Evolutionary conservation across 2,113 vertebrate species (phyloP).

Genomic region (Sinocyclocheilus anshuiensis): DNA sequence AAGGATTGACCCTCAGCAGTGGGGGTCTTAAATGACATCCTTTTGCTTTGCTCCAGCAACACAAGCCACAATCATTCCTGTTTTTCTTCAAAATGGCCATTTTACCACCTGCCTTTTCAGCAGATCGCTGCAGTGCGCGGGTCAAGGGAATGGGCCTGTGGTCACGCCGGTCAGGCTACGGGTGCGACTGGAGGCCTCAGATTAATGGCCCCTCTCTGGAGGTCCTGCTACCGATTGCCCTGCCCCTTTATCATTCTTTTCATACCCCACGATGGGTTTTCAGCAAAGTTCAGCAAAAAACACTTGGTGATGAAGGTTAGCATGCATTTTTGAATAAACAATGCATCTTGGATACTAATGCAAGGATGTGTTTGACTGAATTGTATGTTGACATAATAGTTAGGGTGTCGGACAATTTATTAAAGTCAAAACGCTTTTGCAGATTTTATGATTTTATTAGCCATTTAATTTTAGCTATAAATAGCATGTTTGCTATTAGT

Average conservation of each 20-base stretch:
- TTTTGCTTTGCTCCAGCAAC: conserved; percentile 60
- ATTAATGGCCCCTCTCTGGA: conserved; percentile 63
- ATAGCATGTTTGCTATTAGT: too few relatives aligned
- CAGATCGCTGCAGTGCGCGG: conserved; percentile 64
- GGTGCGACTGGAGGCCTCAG: conserved; percentile 60
- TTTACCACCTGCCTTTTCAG: conserved; percentile 66
- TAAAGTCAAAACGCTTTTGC: background rate
- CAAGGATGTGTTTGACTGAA: background rate
- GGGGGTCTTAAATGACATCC: conserved; percentile 68
- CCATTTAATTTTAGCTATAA: background rate
- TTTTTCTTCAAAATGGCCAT: conserved; percentile 64
- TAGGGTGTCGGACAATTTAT: background rate
- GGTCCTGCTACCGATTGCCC: conserved; percentile 52
- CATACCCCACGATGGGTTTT: background rate
- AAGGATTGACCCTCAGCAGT: conserved; percentile 64
- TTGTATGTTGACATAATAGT: conserved; percentile 25
- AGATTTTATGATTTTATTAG: background rate
- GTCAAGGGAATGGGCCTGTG: conserved; percentile 75
- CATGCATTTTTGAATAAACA: conserved; percentile 19
- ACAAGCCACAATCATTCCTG: conserved; percentile 46
- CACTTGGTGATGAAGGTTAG: conserved; percentile 18
- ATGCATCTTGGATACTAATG: conserved; percentile 5
- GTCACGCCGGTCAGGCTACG: conserved; percentile 57
- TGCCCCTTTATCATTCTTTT: conserved; percentile 55
- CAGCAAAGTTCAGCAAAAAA: conserved; percentile 32